Percentiles rank a stretch among this genome's conserved stretches.
These are phyloP conservation scores for Noctilio leporinus DNA, from an alignment of 2,113 vertebrate species.

Conservation along the genomic window DNA sequence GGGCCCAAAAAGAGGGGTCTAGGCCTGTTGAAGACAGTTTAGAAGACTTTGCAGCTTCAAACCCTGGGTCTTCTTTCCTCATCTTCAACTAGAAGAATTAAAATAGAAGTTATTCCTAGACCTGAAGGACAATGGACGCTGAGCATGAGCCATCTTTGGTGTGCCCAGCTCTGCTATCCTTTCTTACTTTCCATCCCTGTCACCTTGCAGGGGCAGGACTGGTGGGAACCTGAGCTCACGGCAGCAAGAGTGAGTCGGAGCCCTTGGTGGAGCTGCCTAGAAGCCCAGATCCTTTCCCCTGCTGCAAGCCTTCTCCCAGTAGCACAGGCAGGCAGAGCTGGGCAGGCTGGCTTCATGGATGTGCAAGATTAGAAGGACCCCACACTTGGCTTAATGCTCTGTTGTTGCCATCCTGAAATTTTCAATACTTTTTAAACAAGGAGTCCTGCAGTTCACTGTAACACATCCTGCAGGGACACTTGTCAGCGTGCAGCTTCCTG, in stretches of 20 bases:
- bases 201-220: too few relatives aligned
- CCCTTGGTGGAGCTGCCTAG: background rate
- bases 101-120: background rate
- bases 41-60: background rate
- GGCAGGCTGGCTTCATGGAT: background rate
- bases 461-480: background rate
- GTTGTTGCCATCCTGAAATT: background rate
- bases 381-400: background rate
- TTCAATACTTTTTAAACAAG: background rate
- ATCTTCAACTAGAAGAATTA: background rate
- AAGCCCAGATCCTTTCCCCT: background rate
- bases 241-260: rapidly evolving
- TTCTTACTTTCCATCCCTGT: background rate
- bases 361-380: background rate
- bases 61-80: background rate
- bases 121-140: background rate
- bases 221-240: background rate
- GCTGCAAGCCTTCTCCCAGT: background rate
- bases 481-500: background rate
- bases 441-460: background rate
- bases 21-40: background rate
- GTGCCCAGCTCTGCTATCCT: background rate
- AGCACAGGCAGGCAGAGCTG: background rate
- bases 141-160: background rate
- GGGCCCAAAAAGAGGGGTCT: background rate